Evolutionary conservation across 2,888 invertebrate genomes (phyloP).

Genomic region (Linyphia triangularis): DNA sequence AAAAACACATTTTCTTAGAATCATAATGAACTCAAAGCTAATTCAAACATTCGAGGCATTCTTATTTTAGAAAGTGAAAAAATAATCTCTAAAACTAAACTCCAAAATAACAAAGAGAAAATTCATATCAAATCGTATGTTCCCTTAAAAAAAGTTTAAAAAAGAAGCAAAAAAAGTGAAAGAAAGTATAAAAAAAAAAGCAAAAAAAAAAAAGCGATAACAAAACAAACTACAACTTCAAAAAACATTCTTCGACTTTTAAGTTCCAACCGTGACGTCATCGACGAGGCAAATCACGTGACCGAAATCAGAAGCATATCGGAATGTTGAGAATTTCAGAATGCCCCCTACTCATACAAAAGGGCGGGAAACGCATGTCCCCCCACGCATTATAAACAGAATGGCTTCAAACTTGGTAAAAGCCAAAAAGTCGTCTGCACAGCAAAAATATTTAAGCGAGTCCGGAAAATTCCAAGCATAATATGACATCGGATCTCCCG

Average conservation of each 20-base stretch:
- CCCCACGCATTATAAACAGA: constrained; percentile 44
- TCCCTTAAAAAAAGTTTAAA: not conserved
- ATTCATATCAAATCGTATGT: constrained; percentile 1
- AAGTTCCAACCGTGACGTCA: constrained; percentile 37
- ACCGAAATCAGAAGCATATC: constrained; percentile 36
- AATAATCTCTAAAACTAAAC: not conserved
- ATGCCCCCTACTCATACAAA: constrained; percentile 16
- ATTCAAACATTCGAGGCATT: not conserved
- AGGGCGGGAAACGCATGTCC: constrained; percentile 53
- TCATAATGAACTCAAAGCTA: no score
- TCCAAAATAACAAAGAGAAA: not conserved
- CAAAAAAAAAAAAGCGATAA: not conserved
- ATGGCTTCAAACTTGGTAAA: constrained; percentile 45
- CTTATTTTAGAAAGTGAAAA: not conserved
- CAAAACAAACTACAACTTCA: not conserved
- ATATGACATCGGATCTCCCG: constrained; percentile 63
- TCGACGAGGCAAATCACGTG: constrained; percentile 63
- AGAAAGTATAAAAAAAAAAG: not conserved
- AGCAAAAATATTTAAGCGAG: constrained; percentile 69
- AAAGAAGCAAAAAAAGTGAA: not conserved
- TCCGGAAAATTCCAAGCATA: constrained; percentile 62
- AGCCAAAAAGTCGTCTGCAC: constrained; percentile 51
- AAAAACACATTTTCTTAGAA: no score
- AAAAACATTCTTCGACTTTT: constrained; percentile 29
- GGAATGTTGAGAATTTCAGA: constrained; percentile 58